Evolutionary conservation across 2,797 vertebrate genomes (phyloP).

Genomic region (Tokudaia muenninki): DNA sequence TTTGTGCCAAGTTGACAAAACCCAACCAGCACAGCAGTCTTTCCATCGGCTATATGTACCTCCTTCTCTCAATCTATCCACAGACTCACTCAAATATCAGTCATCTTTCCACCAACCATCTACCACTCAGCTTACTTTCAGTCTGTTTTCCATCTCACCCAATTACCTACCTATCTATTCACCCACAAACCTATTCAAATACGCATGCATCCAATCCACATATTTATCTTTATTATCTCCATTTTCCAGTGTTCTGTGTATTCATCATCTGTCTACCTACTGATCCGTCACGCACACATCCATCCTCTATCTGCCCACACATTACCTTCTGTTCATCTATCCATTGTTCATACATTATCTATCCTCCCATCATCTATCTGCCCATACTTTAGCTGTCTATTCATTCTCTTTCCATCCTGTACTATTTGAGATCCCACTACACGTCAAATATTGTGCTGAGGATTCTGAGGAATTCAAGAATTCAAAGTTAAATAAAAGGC

Average conservation of each 20-base stretch:
- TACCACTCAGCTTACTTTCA: neutral
- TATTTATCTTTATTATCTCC: neutral
- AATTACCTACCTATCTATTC: neutral
- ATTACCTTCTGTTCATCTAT: neutral
- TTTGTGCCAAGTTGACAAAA: neutral
- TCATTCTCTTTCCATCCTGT: neutral
- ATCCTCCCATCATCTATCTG: neutral
- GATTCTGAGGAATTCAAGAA: conserved; percentile 10
- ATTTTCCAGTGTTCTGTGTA: neutral
- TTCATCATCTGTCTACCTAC: neutral
- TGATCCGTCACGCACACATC: neutral
- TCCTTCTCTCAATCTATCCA: neutral
- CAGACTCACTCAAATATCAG: neutral
- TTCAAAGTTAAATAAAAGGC: conserved; percentile 21
- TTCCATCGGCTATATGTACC: neutral
- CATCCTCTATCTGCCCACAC: neutral
- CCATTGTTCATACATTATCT: neutral
- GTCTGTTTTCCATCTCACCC: neutral
- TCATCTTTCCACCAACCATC: neutral
- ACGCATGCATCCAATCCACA: neutral
- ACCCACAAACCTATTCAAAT: neutral
- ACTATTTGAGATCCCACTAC: neutral
- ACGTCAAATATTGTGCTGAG: conserved; percentile 16
- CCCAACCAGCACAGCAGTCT: neutral
- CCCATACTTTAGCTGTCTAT: neutral